Evolutionary conservation across 2,797 vertebrate genomes (phyloP).

Genomic region (Pipistrellus nathusii): DNA sequence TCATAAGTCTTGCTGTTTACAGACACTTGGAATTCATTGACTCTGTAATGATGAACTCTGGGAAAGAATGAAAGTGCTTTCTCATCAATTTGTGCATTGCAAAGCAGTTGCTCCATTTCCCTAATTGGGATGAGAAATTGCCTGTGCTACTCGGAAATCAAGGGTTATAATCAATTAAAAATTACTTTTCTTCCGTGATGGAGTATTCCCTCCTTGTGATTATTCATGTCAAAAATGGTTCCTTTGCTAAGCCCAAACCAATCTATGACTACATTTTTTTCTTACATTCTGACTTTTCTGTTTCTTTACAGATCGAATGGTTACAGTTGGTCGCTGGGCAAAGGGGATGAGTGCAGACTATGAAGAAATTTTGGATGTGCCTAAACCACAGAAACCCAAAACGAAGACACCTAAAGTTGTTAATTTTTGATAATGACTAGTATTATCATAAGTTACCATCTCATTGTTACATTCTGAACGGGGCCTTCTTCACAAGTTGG

Average conservation of each 20-base stretch:
- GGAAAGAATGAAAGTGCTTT: constrained; percentile 59
- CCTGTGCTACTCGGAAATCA: constrained; percentile 73
- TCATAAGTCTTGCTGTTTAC: constrained; percentile 62
- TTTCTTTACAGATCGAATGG: constrained; percentile 87
- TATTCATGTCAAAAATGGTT: constrained; percentile 71
- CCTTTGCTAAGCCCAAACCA: constrained; percentile 3
- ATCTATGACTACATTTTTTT: constrained; percentile 51
- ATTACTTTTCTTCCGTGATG: constrained; percentile 62
- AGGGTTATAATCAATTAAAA: constrained; percentile 79
- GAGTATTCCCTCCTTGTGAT: constrained; percentile 42
- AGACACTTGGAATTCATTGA: constrained; percentile 66
- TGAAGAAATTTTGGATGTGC: constrained; percentile 90
- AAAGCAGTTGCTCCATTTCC: constrained; percentile 62
- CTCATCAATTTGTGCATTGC: constrained; percentile 54
- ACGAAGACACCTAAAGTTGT: constrained; percentile 92
- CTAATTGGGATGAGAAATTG: constrained; percentile 73
- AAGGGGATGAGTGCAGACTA: constrained; percentile 95
- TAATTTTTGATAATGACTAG: constrained; percentile 88
- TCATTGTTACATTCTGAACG: background rate
- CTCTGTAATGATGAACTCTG: constrained; percentile 62
- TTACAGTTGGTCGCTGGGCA: constrained; percentile 94
- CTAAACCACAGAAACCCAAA: constrained; percentile 85
- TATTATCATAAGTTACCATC: background rate
- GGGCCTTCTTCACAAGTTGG: background rate
- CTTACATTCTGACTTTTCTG: constrained; percentile 23